These are phyloP conservation scores for Oreocharis arfaki DNA, from an alignment of 2,113 vertebrate species.

Conservation along the genomic window DNA sequence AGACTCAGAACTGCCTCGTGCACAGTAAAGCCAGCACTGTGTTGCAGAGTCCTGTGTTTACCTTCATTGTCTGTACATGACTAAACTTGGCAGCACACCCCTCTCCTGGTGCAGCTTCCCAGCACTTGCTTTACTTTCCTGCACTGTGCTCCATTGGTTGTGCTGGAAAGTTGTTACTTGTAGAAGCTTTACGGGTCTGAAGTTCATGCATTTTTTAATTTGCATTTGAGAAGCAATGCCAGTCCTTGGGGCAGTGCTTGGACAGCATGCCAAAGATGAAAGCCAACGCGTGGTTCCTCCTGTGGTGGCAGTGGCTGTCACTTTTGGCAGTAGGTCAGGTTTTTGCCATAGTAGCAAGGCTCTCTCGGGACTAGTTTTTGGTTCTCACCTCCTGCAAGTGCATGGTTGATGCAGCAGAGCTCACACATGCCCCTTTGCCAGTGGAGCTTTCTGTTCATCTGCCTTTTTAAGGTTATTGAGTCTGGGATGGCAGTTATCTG, in stretches of 20 bases:
- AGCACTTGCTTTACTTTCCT: neutral
- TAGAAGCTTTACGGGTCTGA: neutral
- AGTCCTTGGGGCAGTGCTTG: neutral
- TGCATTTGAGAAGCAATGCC: neutral
- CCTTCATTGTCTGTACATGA: neutral
- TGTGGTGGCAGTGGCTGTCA: neutral
- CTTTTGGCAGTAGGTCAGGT: neutral
- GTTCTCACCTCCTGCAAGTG: neutral
- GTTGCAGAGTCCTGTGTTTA: constrained; percentile 1
- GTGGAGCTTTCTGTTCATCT: neutral
- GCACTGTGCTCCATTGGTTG: neutral
- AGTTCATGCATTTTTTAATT: neutral
- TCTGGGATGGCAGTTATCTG: rapidly evolving
- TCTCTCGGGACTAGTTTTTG: neutral
- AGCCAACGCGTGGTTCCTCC: rapidly evolving
- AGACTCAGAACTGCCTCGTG: neutral
- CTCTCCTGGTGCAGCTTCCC: neutral
- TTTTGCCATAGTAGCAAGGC: neutral
- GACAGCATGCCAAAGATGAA: neutral
- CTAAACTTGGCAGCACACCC: neutral
- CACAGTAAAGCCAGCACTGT: neutral
- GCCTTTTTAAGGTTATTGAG: neutral
- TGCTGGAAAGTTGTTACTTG: constrained; percentile 12
- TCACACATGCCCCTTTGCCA: rapidly evolving
- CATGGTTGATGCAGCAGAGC: neutral